Base-by-base conservation (phyloP, 2,888 invertebrate species). In the Conistra vaccinii region DNA sequence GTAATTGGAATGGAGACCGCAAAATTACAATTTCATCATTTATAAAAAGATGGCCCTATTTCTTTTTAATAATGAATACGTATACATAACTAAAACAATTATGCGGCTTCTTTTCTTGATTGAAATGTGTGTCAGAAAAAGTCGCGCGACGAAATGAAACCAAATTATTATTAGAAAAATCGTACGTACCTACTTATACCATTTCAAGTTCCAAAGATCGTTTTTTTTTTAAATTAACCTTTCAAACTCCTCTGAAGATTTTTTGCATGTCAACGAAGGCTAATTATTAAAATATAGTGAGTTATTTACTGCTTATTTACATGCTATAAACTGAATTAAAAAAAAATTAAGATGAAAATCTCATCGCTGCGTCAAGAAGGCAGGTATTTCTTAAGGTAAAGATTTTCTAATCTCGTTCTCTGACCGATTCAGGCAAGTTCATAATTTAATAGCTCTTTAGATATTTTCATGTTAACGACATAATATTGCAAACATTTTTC, bases 401-500 rank as follows among this genome's bases (percentile, higher is more conserved):
- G n/a, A 69, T 74, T 79, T 83, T 86, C 48, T 67, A n/a, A 67
- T 72, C 67, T 79, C 35, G 67, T 55, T 39, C 7, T 42, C 48
- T 83, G 57, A 26, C 69, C 60, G 71, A 69, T 70, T 71, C 80
- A 76, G 69, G 69, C 55, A 55, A 70, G 69, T 69, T 84, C 20
- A 65, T 69, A 69, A 76, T 68, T 76, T 71, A 69, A 70, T 73
- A 73, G 29, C 39, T 65, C 60, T 71, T 69, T 58, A n/a, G 17
- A 69, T 67, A 26, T 61, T 76, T 83, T 78, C 32, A 77, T 66
- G 26, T 67, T 72, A 29, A 73, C 55, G 51, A 67, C 61, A 42
- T n/a, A 67, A 73, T 77, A 65, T 85, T 77, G 58, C 48, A 39
- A 65, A 73, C 45, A 81, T 60, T 51, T 81, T 81, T 67, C 69